Evolutionary conservation across 2,113 vertebrate genomes (phyloP).

Genomic region (Sturnus vulgaris): DNA sequence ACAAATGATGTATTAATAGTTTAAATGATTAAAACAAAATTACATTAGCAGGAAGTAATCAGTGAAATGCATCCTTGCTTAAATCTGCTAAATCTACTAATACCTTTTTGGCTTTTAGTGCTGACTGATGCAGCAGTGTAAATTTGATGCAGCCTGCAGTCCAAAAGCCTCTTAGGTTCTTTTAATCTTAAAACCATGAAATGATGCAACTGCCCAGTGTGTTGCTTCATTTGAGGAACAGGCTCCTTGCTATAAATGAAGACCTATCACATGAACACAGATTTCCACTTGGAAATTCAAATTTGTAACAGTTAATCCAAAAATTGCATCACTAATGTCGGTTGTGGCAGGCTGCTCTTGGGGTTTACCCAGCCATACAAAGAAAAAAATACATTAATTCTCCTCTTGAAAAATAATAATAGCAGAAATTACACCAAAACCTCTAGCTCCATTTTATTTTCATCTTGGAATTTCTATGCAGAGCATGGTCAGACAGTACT

Average conservation of each 20-base stretch:
- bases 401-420: background rate
- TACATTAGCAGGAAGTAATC: slow-evolving; percentile 59
- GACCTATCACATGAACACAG: background rate
- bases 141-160: slow-evolving; percentile 17
- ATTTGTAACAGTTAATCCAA: background rate
- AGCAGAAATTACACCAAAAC: background rate
- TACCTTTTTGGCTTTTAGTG: slow-evolving; percentile 43
- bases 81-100: slow-evolving; percentile 58
- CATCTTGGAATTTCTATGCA: background rate
- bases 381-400: background rate
- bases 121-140: slow-evolving; percentile 31
- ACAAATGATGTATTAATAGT: background rate
- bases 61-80: slow-evolving; percentile 58
- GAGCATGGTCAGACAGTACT: background rate
- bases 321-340: background rate
- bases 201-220: background rate
- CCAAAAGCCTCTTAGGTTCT: slow-evolving; percentile 57
- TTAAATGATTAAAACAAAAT: slow-evolving; percentile 42
- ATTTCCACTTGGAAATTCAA: background rate
- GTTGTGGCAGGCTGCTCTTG: background rate
- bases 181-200: slow-evolving; percentile 47
- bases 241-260: background rate
- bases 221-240: background rate
- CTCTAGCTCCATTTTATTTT: background rate
- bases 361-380: background rate